Conservation (phyloP, 2,888 invertebrate species). For the Aphidius colemani region DNA sequence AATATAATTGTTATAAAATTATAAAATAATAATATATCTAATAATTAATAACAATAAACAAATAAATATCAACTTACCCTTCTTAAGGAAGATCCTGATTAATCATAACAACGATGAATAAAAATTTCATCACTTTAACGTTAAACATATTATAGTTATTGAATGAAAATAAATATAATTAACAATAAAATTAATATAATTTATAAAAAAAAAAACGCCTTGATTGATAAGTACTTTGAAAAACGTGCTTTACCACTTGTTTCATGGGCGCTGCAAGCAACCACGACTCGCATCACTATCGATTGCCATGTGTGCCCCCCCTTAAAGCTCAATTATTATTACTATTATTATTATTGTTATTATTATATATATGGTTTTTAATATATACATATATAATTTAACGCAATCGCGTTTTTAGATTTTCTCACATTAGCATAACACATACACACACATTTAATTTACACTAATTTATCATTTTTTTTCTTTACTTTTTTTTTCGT, state of each 20-base stretch:
- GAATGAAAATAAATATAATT: slow-evolving; percentile 33
- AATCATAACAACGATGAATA: slow-evolving; percentile 9
- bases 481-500: too few species aligned
- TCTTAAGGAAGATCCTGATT: slow-evolving; percentile 35
- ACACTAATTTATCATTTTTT: too few species aligned
- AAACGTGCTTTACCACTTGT: slow-evolving; percentile 52
- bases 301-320: slow-evolving; percentile 45
- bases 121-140: too few species aligned
- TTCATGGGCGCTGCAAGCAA: slow-evolving; percentile 54
- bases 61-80: slow-evolving; percentile 33
- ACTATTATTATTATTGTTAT: not conserved
- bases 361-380: too few species aligned
- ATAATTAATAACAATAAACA: not conserved
- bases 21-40: slow-evolving; percentile 6
- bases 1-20: not conserved
- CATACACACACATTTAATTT: too few species aligned
- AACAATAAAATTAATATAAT: slow-evolving; percentile 25
- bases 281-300: slow-evolving; percentile 50
- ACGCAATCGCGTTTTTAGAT: too few species aligned
- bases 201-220: slow-evolving; percentile 29
- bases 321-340: slow-evolving; percentile 7
- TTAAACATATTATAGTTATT: slow-evolving; percentile 34
- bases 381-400: too few species aligned
- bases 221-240: slow-evolving; percentile 29
- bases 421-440: too few species aligned